These are phyloP conservation scores for Eupelmus urozonus DNA, from an alignment of 2,888 invertebrate genomes.

Conservation along the genomic window DNA sequence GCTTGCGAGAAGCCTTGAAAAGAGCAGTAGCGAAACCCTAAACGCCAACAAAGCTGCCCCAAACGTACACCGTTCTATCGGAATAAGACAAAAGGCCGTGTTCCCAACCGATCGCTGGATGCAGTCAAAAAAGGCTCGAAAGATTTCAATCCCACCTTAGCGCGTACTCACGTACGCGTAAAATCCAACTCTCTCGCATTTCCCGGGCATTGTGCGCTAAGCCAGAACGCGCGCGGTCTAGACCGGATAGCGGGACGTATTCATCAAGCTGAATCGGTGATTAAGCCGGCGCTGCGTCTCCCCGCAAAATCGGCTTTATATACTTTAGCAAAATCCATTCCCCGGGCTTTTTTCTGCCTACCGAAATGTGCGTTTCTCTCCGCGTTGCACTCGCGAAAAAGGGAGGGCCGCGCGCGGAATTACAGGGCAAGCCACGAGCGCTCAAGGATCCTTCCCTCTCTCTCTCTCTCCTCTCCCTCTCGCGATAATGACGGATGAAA, in stretches of 20 bases:
- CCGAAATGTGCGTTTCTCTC: no score
- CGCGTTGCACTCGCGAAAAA: constrained; percentile 25
- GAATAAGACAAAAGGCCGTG: no score
- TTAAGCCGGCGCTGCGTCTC: constrained; percentile 67
- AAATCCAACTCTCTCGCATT: not conserved
- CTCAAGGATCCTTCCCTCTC: not conserved
- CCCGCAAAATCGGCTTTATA: constrained; percentile 65
- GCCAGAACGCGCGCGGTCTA: constrained; percentile 64
- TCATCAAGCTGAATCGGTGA: constrained; percentile 72
- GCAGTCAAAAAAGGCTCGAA: no score
- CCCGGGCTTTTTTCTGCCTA: constrained; percentile 32
- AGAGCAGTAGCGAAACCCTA: no score
- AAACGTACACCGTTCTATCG: no score
- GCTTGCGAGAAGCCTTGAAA: no score
- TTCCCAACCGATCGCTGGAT: no score
- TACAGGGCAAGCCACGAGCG: constrained; percentile 12
- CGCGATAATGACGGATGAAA: no score
- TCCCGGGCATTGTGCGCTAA: no score
- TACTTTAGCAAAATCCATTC: constrained; percentile 66
- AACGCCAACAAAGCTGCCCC: no score
- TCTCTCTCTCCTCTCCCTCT: not conserved
- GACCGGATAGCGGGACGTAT: constrained; percentile 71
- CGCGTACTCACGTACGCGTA: not conserved
- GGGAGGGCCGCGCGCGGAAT: constrained; percentile 4
- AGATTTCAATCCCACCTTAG: no score